These are phyloP conservation scores for Lathamus discolor DNA, from an alignment of 2,113 vertebrate species.

Conservation along the genomic window DNA sequence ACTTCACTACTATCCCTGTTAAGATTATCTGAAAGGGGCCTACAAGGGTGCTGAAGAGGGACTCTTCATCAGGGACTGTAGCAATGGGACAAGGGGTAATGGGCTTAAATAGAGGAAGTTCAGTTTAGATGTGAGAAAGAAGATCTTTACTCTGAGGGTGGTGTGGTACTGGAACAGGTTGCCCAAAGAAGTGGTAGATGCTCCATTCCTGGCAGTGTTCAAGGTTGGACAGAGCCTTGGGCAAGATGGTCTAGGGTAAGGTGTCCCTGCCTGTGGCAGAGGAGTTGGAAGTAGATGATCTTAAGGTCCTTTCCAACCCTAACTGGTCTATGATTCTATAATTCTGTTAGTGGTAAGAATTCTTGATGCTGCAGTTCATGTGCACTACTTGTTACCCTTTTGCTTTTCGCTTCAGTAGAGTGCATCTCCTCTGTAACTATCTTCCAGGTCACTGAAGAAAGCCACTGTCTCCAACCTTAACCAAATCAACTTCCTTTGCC, in stretches of 20 bases:
- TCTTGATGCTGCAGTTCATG: neutral
- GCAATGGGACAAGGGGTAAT: neutral
- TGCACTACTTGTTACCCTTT: neutral
- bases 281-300: neutral
- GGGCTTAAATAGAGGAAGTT: neutral
- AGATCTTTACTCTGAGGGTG: neutral
- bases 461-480: neutral
- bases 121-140: neutral
- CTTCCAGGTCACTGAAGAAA: neutral
- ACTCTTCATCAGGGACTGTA: neutral
- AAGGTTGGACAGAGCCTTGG: neutral
- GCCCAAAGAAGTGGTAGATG: neutral
- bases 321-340: neutral
- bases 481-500: neutral
- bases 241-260: neutral
- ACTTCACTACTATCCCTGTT: neutral
- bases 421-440: neutral
- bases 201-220: neutral
- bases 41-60: neutral
- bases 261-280: neutral
- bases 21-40: neutral
- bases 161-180: neutral
- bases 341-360: neutral
- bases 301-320: neutral
- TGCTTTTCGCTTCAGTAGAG: neutral